Evolutionary conservation across 1,140 invertebrate species (phyloP), one percentile per base, ranked within the genome.

Genomic region (Achroia grisella): DNA sequence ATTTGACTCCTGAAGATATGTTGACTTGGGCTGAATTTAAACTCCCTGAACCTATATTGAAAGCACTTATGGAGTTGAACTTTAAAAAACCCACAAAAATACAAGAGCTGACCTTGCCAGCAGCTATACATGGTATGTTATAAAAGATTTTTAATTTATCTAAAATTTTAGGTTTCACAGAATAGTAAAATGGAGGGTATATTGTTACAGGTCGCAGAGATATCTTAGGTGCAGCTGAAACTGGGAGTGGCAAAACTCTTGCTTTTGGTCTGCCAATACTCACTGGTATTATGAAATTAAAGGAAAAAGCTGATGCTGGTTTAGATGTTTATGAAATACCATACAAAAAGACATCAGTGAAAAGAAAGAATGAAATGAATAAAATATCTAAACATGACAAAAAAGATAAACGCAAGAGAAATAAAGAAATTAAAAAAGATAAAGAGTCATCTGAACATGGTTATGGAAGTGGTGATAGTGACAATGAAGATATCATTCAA

Each of bases 201-300:
- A 23, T 23, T 23, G 58, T 71, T 69, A 8, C 55, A 88, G 88
- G 95, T 39, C 85, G 89, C 34, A 89, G 91, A 86, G 97, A 99
- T 86, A 94, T 99, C 60, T 81, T 99, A 11, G 97, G 97, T 52
- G 97, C 97, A 50, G 97, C 97, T 8, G 96, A 99, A 89, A 99
- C 97, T 0, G 98, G 98, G 6, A 98, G 96, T 89, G 98, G 98
- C 0, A 99, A 99, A 89, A 99, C 97, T 0, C 84, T 99, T 30
- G 97, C 97, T 0, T 99, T 99, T 90, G 96, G 94, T 2, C 94
- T 99, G 50, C 98, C 98, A 15, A 93, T 99, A 36, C 78, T 98
- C 35, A 85, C 91, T 52, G 93, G 93, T 5, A 97, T 98, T 51
- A 80, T 98, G 40, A 88, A 93, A 57, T 73, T 93, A 1, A 93